Base-by-base conservation (phyloP, 2,113 vertebrate genomes). In the Atrichornis clamosus region DNA sequence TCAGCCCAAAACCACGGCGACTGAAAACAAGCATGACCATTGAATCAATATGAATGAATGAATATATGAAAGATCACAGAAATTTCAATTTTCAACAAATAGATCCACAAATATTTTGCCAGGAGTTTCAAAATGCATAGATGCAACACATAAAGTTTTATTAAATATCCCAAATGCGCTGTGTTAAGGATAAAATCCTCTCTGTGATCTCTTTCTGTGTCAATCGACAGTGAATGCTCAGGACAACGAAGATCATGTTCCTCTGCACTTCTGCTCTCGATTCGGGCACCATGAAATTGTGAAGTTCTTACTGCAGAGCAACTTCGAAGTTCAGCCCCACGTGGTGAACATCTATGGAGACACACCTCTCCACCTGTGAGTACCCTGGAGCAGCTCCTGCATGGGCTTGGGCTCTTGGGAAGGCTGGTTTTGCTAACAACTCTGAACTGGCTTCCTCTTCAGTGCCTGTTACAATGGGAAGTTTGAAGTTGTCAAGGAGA, bases 301-400 rank as follows among this genome's bases (percentile, higher is more conserved):
- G 4, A 98, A 97, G 73, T 99, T 98, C 94, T 93, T 99, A 12
- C 98, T 99, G 53, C 98, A 99, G 95, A 98, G 98, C 78, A 98
- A 97, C 93, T 98, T 97, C 1, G 98, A 98, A 8, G 97, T 97
- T 24, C 99, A 99, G 87, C 98, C 99, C 11, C 99, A 99, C 28
- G 98, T 98, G 56, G 98, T 99, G 94, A 99, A 99, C 62, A 99
- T 99, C 97, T 99, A 99, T 2, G 99, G 99, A 20, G 99, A 99
- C 89, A 99, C 99, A 0, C 98, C 99, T 7, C 94, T 99, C 5
- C 99, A 99, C 90, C 90, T 99, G 99, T 99, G 98, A 99, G 98
- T 98, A 75, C 24, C 7, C 2, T 0, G 1, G 15, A 12, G 24
- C 6, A 7, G 28, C 60, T 24, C 10, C 5, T 44, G n/a, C 7